Conservation (phyloP, 2,888 invertebrate species). For the Eupithecia abbreviata region DNA sequence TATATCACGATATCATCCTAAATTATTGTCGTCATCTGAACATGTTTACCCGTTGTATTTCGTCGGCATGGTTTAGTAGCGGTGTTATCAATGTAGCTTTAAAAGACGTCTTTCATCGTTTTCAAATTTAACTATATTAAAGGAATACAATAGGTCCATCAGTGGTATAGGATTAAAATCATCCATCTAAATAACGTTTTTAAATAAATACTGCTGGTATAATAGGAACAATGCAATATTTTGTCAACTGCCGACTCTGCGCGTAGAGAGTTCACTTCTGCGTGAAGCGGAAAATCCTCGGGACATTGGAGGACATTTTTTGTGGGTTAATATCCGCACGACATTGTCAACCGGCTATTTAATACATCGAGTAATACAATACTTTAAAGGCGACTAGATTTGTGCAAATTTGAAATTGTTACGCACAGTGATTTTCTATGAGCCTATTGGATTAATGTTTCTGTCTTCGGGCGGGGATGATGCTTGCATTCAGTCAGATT, state of each 20-base stretch:
- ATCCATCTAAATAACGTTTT: constrained; percentile 84
- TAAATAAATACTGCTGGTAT: constrained; percentile 82
- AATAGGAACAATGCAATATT: constrained; percentile 84
- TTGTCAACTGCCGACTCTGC: constrained; percentile 82
- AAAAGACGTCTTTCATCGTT: constrained; percentile 57
- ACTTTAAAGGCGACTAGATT: constrained; percentile 83
- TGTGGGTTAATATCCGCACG: constrained; percentile 83
- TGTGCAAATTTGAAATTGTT: constrained; percentile 83
- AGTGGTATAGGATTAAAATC: constrained; percentile 80
- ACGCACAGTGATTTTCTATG: constrained; percentile 75
- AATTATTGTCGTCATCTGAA: constrained; percentile 47
- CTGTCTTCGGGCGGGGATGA: constrained; percentile 44
- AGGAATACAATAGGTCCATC: constrained; percentile 74
- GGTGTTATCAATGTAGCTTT: constrained; percentile 40
- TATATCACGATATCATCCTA: constrained; percentile 55
- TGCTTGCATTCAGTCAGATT: constrained; percentile 17
- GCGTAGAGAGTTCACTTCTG: constrained; percentile 78
- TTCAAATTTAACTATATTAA: constrained; percentile 72
- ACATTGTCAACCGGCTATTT: constrained; percentile 83
- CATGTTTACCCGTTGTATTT: constrained; percentile 35
- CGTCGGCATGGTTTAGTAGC: constrained; percentile 37
- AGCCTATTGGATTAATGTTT: constrained; percentile 76
- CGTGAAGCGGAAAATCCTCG: constrained; percentile 84
- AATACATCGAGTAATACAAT: constrained; percentile 83
- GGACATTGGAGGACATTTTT: constrained; percentile 83